phyloP scores from a whole-genome alignment of 53 echinoderm and acorn worm species.

The Antedon mediterranea region DNA sequence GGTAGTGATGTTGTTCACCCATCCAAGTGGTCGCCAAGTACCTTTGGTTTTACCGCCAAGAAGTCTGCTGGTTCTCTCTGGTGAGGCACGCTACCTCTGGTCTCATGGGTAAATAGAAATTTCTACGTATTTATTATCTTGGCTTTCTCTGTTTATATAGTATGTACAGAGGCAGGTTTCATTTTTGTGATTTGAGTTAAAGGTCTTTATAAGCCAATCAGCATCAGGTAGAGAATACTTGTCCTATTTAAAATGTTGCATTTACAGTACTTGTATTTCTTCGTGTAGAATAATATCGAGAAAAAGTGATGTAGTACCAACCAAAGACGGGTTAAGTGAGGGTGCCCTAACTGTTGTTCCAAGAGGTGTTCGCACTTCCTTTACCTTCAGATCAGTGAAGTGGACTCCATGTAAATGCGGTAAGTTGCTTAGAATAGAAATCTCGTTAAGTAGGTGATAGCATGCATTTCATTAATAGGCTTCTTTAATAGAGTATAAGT shows the following conservation, averaged over 20 bases:
- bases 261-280: too few relatives aligned
- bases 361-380: slow-evolving; percentile 57
- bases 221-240: too few relatives aligned
- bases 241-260: background rate
- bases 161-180: too few relatives aligned
- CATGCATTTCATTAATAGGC: too few relatives aligned
- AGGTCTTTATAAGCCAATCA: too few relatives aligned
- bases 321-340: background rate
- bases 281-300: slow-evolving; percentile 63
- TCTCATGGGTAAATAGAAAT: slow-evolving; percentile 63
- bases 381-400: slow-evolving; percentile 79
- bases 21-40: slow-evolving; percentile 49
- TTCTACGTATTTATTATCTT: background rate
- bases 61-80: slow-evolving; percentile 66
- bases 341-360: slow-evolving; percentile 33
- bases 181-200: too few relatives aligned
- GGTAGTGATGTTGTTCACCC: slow-evolving; percentile 80
- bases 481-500: too few relatives aligned
- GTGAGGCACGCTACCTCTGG: slow-evolving; percentile 81
- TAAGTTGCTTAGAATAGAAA: slow-evolving; percentile 18
- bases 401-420: slow-evolving; percentile 61
- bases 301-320: slow-evolving; percentile 64
- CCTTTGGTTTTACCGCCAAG: slow-evolving; percentile 50
- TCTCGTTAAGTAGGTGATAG: too few relatives aligned
- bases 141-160: too few relatives aligned